A percentile compares a stretch with the other conserved stretches of the same genome.
Evolutionary conservation across 1,140 invertebrate genomes (phyloP).

Genomic region (Trinorchestia longiramus): DNA sequence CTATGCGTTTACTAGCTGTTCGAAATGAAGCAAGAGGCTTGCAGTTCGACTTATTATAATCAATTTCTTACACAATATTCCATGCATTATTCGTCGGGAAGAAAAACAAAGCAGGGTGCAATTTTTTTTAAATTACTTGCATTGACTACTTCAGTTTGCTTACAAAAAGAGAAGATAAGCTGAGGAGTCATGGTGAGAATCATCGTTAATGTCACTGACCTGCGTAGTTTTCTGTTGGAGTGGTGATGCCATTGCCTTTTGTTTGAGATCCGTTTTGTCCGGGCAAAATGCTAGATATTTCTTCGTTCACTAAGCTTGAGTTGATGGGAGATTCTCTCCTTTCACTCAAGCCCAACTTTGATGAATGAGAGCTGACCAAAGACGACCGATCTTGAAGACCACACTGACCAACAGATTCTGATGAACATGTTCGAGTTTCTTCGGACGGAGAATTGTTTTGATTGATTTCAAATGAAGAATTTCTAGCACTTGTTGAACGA

Average conservation of each 20-base stretch:
- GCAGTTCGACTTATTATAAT: too few relatives aligned
- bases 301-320: background rate
- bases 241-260: background rate
- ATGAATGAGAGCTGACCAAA: background rate
- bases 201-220: background rate
- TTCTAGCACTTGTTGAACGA: background rate
- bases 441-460: background rate
- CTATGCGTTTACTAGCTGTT: too few relatives aligned
- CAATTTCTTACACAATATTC: too few relatives aligned
- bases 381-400: background rate
- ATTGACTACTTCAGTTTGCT: too few relatives aligned
- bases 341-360: background rate
- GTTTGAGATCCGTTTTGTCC: background rate
- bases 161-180: too few relatives aligned
- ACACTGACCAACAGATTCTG: background rate
- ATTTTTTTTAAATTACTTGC: too few relatives aligned
- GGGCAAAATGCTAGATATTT: background rate
- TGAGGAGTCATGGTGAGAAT: background rate
- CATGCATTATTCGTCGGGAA: too few relatives aligned
- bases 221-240: background rate
- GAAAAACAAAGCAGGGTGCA: too few relatives aligned
- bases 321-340: background rate
- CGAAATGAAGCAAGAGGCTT: too few relatives aligned
- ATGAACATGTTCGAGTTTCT: background rate
- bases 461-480: background rate